A percentile compares a stretch with the other conserved stretches of the same genome.
These are phyloP conservation scores for Prunella fulvescens DNA, from an alignment of 2,113 vertebrate genomes.

Conservation along the genomic window DNA sequence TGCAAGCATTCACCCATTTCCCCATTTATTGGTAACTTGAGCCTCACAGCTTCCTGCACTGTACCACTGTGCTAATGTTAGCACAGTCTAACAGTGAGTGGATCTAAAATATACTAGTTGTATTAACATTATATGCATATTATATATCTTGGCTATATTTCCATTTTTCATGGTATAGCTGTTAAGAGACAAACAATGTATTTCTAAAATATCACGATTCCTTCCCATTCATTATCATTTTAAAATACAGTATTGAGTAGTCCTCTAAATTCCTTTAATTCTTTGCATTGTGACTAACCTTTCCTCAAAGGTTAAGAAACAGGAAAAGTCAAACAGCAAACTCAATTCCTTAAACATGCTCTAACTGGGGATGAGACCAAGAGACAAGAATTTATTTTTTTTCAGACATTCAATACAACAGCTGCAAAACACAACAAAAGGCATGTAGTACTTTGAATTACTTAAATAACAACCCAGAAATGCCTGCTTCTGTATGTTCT, in stretches of 20 bases:
- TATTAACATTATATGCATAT: not conserved
- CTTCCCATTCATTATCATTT: not conserved
- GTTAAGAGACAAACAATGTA: not conserved
- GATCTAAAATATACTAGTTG: not conserved
- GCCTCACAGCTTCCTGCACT: not conserved
- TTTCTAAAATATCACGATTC: not conserved
- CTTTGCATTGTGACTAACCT: not conserved
- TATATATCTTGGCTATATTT: not conserved
- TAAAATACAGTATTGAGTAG: not conserved
- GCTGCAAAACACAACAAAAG: not conserved
- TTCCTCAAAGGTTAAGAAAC: not conserved
- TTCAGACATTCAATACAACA: not conserved
- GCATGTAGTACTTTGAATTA: not conserved
- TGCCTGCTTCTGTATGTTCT: not conserved
- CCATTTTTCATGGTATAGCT: not conserved
- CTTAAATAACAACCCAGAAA: not conserved
- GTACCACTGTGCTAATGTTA: not conserved
- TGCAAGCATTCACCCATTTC: not conserved
- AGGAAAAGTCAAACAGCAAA: not conserved
- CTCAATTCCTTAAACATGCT: not conserved
- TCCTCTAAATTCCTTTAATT: not conserved
- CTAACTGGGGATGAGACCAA: not conserved
- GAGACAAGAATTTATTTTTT: not conserved
- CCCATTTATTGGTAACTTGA: not conserved
- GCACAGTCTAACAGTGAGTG: not conserved